Evolutionary conservation across 2,797 vertebrate species (phyloP), one percentile per base, ranked within the genome.

Genomic region (Bovichtus variegatus): DNA sequence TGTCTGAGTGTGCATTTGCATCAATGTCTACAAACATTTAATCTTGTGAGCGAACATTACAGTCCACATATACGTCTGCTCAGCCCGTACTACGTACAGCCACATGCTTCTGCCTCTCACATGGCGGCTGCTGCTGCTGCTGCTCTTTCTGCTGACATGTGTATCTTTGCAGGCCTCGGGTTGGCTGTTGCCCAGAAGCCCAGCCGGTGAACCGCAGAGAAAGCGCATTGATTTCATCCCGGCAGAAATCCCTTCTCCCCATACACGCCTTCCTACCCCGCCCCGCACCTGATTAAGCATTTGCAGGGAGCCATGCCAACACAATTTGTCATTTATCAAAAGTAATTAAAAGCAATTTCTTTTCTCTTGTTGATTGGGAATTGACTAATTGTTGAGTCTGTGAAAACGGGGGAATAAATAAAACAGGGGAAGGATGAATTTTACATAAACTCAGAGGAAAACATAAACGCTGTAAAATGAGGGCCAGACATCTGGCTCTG

Each of bases 341-440:
- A 94, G 94, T 95, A 94, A 95, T 95, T 95, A 95, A 95, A 95
- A 94, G 92, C 93, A 92, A 93, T 94, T 95, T 92, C 85, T 93
- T 92, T 90, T 90, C 91, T 93, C 90, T 86, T 90, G 92, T 92
- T 94, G 93, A 93, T 93, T 94, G 93, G 88, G 91, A 92, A 92
- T 91, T 88, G 90, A 92, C 92, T 94, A 94, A 95, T 93, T 93
- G 91, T 93, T 92, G 86, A 89, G 91, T 86, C 84, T 79, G 85
- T 87, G 88, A 84, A 93, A 92, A 90, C 75, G 38, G 74, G 85
- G 80, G 87, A 85, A 92, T 92, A 91, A 93, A 93, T 91, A 91
- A 93, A 93, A 91, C 83, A n/a, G 82, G 89, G 77, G 85, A 75
- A 82, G 87, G 87, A 92, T 86, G 90, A 92, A 93, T 93, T 93